These are phyloP conservation scores for Oedothorax gibbosus DNA, from an alignment of 1,140 invertebrate genomes.

Conservation along the genomic window DNA sequence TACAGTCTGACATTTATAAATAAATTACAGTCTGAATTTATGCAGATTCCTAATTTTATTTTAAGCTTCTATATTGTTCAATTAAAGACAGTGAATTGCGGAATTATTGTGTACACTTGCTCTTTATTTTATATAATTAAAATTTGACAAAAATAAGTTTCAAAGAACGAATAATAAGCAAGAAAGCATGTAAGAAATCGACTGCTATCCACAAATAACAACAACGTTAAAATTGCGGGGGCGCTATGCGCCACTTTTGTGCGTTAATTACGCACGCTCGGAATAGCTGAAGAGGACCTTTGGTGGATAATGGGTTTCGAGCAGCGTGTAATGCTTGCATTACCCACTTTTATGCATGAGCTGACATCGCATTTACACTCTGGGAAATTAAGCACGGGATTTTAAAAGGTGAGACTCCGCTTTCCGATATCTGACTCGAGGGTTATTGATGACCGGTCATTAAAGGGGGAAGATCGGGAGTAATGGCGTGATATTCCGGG, in stretches of 20 bases:
- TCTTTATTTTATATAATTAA: no score
- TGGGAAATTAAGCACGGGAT: constrained; percentile 53
- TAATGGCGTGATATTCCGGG: constrained; percentile 26
- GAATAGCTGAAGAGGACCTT: constrained; percentile 29
- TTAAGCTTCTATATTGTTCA: no score
- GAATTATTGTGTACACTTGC: no score
- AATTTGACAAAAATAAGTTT: no score
- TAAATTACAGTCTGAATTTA: no score
- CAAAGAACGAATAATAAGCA: no score
- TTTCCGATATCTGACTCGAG: constrained; percentile 19
- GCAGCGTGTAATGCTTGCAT: constrained; percentile 41
- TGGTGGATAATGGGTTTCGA: constrained; percentile 49
- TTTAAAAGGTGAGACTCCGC: constrained; percentile 3
- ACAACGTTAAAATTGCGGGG: no score
- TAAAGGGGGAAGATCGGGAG: constrained; percentile 25
- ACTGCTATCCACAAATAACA: no score
- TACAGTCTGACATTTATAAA: no score
- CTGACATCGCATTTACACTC: constrained; percentile 48
- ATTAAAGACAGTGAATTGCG: no score
- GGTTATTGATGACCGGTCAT: constrained; percentile 56
- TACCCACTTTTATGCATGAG: constrained; percentile 55
- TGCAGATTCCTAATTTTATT: no score
- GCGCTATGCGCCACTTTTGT: constrained; percentile 45
- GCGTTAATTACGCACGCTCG: constrained; percentile 50
- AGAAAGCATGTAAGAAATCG: no score